Percentiles rank a stretch among this genome's conserved stretches.
phyloP scores from a whole-genome alignment of 2,888 invertebrate species.

The Tanypteryx hageni region DNA sequence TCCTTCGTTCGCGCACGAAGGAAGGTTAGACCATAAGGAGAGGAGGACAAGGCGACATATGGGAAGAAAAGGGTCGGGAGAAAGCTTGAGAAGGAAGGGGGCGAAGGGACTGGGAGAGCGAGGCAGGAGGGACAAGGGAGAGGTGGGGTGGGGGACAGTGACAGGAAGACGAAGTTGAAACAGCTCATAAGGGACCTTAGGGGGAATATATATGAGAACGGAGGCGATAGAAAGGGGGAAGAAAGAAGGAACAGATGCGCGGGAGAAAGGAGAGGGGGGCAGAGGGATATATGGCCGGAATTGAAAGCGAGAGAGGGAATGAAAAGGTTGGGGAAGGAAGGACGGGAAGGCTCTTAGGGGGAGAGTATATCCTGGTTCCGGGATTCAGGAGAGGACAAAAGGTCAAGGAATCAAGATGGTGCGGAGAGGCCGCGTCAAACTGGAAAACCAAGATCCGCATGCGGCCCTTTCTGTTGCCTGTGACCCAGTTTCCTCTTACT shows the following conservation, averaged over 20 bases:
- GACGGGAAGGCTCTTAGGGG: neutral
- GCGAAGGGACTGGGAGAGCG: neutral
- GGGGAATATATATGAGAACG: neutral
- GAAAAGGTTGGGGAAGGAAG: neutral
- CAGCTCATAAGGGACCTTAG: conserved; percentile 24
- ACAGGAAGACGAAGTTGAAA: conserved; percentile 24
- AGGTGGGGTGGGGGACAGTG: neutral
- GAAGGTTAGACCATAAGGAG: neutral
- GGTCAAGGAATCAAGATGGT: too few species aligned
- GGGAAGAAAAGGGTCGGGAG: neutral
- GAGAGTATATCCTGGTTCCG: neutral
- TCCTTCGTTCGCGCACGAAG: too few species aligned
- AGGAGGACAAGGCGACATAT: neutral
- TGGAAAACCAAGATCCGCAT: too few species aligned
- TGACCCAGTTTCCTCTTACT: too few species aligned
- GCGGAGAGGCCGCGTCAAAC: too few species aligned
- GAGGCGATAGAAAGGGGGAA: neutral
- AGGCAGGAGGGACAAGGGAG: conserved; percentile 14
- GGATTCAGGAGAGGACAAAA: neutral
- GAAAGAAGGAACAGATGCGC: neutral
- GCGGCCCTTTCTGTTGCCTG: too few species aligned
- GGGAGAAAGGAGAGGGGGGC: neutral
- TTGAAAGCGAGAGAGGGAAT: neutral
- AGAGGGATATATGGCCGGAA: neutral
- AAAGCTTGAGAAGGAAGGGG: neutral